Base-by-base conservation (phyloP, 1,140 invertebrate genomes). In the Drosophila navojoa region DNA sequence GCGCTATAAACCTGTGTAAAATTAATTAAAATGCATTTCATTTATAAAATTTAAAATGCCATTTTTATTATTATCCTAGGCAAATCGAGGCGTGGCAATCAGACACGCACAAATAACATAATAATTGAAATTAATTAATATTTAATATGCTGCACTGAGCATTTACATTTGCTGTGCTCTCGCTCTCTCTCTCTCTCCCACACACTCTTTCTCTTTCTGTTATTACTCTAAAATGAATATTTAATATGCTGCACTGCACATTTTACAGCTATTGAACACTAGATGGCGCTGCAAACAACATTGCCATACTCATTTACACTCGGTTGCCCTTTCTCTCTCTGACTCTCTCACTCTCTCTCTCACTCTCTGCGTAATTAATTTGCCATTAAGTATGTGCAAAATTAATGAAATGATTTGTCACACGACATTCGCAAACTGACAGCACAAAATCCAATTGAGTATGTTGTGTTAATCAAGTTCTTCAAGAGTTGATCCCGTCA, bases 1-100 rank as follows among this genome's bases (percentile, higher is more conserved):
- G 19, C 6, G 16, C 3, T n/a, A 29, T 13, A 15, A 13, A 16
- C 27, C 44, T 58, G 35, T 86, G 63, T 66, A 78, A 86, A 87
- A 86, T 87, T 87, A 87, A 86, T 86, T 86, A 87, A 86, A 86
- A 86, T 71, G 76, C 82, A 86, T 86, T 87, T 87, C 66, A 86
- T 86, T 86, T 86, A 87, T 82, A 66, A 87, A 76, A 79, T 79
- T 86, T 77, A 55, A 73, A 70, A 62, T 78, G 76, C 58, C 76
- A 77, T 74, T 64, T 74, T 54, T 54, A 54, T 54, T 54, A 38
- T 54, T 54, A 13, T 54, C 9, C n/a, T 19, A 54, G 52, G 42
- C 52, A 15, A 9, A 38, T 38, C n/a, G 40, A 44, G 50, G 53
- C 53, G 61, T 71, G 58, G 45, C 54, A 64, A 52, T 22, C 27